Evolutionary conservation across 2,888 invertebrate genomes (phyloP), one percentile per base, ranked within the genome.

Genomic region (Agapostemon virescens): DNA sequence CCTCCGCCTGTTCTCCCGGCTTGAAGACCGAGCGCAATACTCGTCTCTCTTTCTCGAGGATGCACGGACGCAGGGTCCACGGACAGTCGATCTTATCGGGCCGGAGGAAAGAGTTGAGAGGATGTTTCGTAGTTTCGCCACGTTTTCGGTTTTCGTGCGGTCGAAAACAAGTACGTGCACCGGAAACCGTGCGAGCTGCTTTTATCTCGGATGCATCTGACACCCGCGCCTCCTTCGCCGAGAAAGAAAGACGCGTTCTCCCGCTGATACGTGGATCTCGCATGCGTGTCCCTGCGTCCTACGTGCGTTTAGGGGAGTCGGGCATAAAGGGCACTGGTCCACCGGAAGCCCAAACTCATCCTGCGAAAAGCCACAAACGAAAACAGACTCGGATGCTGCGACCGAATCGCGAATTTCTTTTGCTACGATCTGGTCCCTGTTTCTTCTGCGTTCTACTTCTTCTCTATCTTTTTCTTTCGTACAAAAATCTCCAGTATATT

Each of bases 41-140:
- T 40, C 63, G 66, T 70, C 76, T 55, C 64, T 67, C 67, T 55
- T 26, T 26, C 55, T 26, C 71, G 70, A 58, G 82, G 76, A 81
- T 69, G 69, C 71, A 67, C 75, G 73, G 33, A 9, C 61, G 55
- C 69, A 52, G 69, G 76, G 69, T 69, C 70, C 80, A 74, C 77
- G 63, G 68, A 55, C 36, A 72, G 68, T 74, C 87, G 90, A 90
- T 90, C 80, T 84, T 89, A 88, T 87, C 84, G 81, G 84, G 26
- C 78, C 30, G 30, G 86, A 69, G 80, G 79, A 89, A 89, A 89
- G 90, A 90, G 90, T 88, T 89, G 80, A 88, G 86, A 85, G 80
- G 77, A 86, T 77, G 84, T 89, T 91, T 91, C 87, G 91, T 91
- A 91, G 90, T 91, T 90, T 87, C 86, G 88, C 90, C 91, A 91